These are phyloP conservation scores for Lamellibrachia columna DNA, from an alignment of 2,888 invertebrate species.

Conservation along the genomic window DNA sequence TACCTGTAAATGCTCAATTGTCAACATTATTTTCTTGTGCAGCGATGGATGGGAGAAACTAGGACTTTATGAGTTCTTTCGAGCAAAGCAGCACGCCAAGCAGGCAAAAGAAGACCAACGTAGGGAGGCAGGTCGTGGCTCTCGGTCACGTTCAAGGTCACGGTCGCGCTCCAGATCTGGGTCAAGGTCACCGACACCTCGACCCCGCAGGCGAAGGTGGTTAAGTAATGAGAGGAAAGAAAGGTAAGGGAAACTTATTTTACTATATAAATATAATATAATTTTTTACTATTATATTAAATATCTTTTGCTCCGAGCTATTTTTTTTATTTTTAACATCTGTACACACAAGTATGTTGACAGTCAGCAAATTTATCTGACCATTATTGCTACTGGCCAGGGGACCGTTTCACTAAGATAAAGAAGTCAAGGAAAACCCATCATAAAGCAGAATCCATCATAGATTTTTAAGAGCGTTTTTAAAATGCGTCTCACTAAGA, in stretches of 20 bases:
- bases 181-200: conserved; percentile 65
- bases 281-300: neutral
- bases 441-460: no score
- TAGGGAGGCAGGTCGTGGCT: conserved; percentile 29
- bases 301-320: neutral
- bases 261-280: neutral
- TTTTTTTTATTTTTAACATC: neutral
- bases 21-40: conserved; percentile 40
- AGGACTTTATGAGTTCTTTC: conserved; percentile 96
- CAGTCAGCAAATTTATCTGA: no score
- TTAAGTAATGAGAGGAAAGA: neutral
- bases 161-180: conserved; percentile 48
- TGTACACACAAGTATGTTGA: no score
- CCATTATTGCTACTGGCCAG: no score
- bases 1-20: neutral
- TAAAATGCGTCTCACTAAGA: no score
- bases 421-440: no score
- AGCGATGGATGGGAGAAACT: conserved; percentile 98
- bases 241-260: conserved; percentile 4
- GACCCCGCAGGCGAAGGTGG: conserved; percentile 2
- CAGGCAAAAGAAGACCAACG: conserved; percentile 78
- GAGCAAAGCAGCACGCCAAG: conserved; percentile 90
- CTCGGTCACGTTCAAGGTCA: conserved; percentile 44
- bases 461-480: no score
- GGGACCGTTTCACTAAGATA: no score